phyloP scores from a whole-genome alignment of 2,888 invertebrate species.

The Cerceris rybyensis region DNA sequence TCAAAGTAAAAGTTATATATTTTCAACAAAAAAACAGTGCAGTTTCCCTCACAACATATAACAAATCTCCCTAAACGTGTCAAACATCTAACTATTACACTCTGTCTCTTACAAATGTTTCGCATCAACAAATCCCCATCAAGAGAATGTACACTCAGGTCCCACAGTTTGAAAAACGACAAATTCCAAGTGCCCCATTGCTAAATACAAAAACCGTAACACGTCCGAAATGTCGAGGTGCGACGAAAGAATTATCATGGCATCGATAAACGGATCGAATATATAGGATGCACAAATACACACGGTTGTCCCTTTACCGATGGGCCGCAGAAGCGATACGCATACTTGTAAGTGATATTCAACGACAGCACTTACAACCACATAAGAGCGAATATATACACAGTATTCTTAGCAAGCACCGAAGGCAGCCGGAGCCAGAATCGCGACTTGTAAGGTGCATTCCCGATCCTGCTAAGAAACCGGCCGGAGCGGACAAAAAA shows the following conservation, averaged over 20 bases:
- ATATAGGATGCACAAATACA: not conserved
- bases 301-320: not conserved
- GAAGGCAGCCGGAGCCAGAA: constrained; percentile 20
- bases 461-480: constrained; percentile 66
- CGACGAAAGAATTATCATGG: not conserved
- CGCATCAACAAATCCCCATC: too few relatives aligned
- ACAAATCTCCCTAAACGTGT: too few relatives aligned
- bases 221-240: not conserved
- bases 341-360: constrained; percentile 38
- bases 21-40: too few relatives aligned
- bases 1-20: too few relatives aligned
- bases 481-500: constrained; percentile 68
- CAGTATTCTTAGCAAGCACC: constrained; percentile 22
- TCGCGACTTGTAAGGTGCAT: constrained; percentile 66
- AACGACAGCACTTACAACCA: constrained; percentile 20
- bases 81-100: too few relatives aligned
- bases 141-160: too few relatives aligned
- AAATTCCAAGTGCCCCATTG: too few relatives aligned
- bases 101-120: too few relatives aligned
- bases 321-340: not conserved
- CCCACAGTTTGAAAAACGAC: too few relatives aligned
- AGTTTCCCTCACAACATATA: too few relatives aligned
- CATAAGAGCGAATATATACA: not conserved
- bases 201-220: too few relatives aligned
- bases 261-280: not conserved